Evolutionary conservation across 92 coral and sea anemone species (phyloP).

Genomic region (Siderastrea siderea): DNA sequence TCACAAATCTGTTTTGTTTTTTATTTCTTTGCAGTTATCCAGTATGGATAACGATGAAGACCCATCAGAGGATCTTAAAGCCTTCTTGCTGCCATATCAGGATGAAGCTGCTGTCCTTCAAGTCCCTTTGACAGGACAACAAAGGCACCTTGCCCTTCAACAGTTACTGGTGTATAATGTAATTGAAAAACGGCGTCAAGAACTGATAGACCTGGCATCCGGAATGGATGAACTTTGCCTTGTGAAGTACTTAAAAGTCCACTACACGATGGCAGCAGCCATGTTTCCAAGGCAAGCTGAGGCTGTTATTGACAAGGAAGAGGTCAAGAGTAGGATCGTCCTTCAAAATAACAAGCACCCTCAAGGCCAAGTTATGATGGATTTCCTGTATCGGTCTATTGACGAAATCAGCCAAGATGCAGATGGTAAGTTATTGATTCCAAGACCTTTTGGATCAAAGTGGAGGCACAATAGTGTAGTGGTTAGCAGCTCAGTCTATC

Average conservation of each 20-base stretch:
- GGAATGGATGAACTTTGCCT: conserved; percentile 61
- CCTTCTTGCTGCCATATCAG: conserved; percentile 46
- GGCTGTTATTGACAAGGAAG: conserved; percentile 45
- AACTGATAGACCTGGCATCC: conserved; percentile 47
- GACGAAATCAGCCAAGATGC: conserved; percentile 1
- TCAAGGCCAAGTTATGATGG: background rate
- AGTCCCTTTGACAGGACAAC: conserved; percentile 31
- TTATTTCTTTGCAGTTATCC: conserved; percentile 48
- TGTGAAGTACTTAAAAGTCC: background rate
- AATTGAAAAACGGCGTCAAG: conserved; percentile 37
- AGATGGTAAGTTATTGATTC: background rate
- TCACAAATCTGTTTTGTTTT: too few relatives aligned
- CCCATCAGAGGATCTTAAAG: conserved; percentile 32
- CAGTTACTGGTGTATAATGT: conserved; percentile 52
- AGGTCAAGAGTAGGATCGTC: conserved; percentile 39
- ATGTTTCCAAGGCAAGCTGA: conserved; percentile 39
- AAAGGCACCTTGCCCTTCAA: conserved; percentile 43
- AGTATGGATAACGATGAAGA: conserved; percentile 22
- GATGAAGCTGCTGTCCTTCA: conserved; percentile 58
- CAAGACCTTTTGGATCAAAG: too few relatives aligned
- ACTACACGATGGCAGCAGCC: background rate
- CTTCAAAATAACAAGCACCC: conserved; percentile 13
- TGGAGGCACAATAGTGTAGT: too few relatives aligned
- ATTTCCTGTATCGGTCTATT: background rate
- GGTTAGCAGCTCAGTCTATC: too few relatives aligned